Evolutionary conservation across 1,140 invertebrate genomes (phyloP).

Genomic region (Catajapyx aquilonaris): DNA sequence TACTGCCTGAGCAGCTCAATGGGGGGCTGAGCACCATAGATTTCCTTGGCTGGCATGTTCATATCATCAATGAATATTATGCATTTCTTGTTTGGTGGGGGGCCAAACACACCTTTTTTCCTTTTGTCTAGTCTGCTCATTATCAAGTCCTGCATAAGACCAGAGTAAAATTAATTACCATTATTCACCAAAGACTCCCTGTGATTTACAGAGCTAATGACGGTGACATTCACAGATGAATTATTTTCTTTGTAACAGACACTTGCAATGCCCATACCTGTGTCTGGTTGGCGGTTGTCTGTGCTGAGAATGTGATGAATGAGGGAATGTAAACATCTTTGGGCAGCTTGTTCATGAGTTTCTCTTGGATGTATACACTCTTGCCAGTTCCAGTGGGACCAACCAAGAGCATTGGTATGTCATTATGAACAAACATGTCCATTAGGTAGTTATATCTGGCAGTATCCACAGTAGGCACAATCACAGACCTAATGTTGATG

Average conservation of each 20-base stretch:
- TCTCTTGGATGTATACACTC: slow-evolving; percentile 69
- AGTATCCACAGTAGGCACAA: slow-evolving; percentile 69
- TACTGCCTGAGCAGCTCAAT: slow-evolving; percentile 73
- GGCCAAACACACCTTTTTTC: slow-evolving; percentile 57
- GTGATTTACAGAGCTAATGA: too few relatives aligned
- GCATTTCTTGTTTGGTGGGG: slow-evolving; percentile 46
- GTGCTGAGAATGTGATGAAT: slow-evolving; percentile 73
- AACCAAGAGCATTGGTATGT: slow-evolving; percentile 50
- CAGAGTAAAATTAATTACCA: too few relatives aligned
- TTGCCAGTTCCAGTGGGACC: slow-evolving; percentile 88
- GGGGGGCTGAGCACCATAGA: slow-evolving; percentile 73
- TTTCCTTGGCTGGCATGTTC: slow-evolving; percentile 72
- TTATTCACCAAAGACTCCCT: too few relatives aligned
- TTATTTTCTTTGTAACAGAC: too few relatives aligned
- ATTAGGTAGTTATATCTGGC: slow-evolving; percentile 34
- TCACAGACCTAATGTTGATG: slow-evolving; percentile 45
- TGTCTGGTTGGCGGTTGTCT: slow-evolving; percentile 64
- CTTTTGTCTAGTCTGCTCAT: slow-evolving; percentile 63
- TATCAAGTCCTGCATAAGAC: slow-evolving; percentile 35
- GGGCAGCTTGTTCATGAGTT: slow-evolving; percentile 54
- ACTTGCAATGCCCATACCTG: slow-evolving; percentile 41
- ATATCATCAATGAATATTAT: slow-evolving; percentile 84
- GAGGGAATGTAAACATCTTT: slow-evolving; percentile 50
- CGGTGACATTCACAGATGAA: too few relatives aligned
- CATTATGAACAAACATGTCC: slow-evolving; percentile 39